These are phyloP conservation scores for Epizoanthus ramosus DNA, from an alignment of 92 coral and sea anemone species.

Conservation along the genomic window DNA sequence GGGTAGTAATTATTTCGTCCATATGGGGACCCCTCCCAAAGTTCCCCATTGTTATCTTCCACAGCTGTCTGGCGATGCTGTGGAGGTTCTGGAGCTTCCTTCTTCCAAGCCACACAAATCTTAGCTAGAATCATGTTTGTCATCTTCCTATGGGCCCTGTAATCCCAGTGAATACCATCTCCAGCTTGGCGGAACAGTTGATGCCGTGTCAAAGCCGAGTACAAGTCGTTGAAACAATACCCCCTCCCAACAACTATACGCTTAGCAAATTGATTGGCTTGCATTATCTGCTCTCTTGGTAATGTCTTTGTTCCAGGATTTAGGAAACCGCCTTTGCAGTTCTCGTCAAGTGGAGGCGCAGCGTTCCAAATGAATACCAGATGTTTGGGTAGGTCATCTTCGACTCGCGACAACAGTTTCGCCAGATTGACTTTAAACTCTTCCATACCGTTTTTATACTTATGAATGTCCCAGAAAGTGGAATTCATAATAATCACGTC, in stretches of 20 bases:
- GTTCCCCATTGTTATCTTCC: conserved; percentile 1
- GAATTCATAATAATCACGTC: conserved; percentile 90
- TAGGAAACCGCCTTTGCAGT: conserved; percentile 84
- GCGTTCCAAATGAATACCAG: conserved; percentile 87
- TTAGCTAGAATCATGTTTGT: conserved; percentile 74
- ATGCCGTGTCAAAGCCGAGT: conserved; percentile 38
- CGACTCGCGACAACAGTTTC: conserved; percentile 60
- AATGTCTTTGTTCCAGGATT: conserved; percentile 73
- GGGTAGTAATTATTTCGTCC: conserved; percentile 37
- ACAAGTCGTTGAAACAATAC: conserved; percentile 68
- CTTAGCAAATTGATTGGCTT: conserved; percentile 70
- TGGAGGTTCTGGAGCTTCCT: conserved; percentile 52
- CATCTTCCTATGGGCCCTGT: conserved; percentile 84
- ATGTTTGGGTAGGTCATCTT: conserved; percentile 50
- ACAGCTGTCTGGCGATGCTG: conserved; percentile 21
- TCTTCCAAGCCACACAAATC: conserved; percentile 64
- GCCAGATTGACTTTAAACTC: conserved; percentile 66
- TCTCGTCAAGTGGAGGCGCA: conserved; percentile 79
- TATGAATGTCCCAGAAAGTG: conserved; percentile 89
- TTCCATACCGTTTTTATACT: conserved; percentile 61
- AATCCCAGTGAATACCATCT: conserved; percentile 95
- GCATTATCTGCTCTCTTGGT: conserved; percentile 58
- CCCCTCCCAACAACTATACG: conserved; percentile 35
- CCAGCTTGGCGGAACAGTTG: conserved; percentile 67
- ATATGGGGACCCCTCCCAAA: conserved; percentile 37